Base-by-base conservation (phyloP, 2,113 vertebrate genomes). In the Hydropotes inermis region DNA sequence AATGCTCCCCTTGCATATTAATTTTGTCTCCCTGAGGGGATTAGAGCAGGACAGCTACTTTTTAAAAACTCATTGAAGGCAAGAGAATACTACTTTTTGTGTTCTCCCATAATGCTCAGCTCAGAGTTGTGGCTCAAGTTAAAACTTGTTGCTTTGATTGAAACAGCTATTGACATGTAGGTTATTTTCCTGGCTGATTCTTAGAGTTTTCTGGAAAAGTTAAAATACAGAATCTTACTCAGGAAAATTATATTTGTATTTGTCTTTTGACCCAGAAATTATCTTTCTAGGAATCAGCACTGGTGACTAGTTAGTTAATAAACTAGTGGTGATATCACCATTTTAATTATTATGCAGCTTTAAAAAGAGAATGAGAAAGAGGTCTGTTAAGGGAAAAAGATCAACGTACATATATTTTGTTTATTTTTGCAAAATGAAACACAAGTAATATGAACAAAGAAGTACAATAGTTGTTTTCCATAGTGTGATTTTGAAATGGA, bases 361-460 rank as follows among this genome's bases (percentile, higher is more conserved):
- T 82, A 16, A 70, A 83, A 43, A 82, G 74, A 84, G n/a, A 89
- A 85, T 60, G 15, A 90, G 70, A 54, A 55, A 45, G 10, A 87
- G 33, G 5, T 43, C 33, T 55, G 27, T 23, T 67, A 85, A 39
- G 57, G 9, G 39, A 64, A 79, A 47, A n/a, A 87, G 76, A 82
- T 57, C 30, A 36, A 60, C 9, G 17, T 81, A 12, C 47, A 10
- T 89, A 30, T 55, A 33, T 84, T 82, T 81, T 91, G 33, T 15
- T 96, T 88, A 57, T 67, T 95, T 94, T 95, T 89, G n/a, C 52
- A 78, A 55, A 88, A 92, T 39, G 19, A 78, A 97, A 67, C 15
- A 76, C 47, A 19, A 6, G 36, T 33, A 78, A 7, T 64, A 43
- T 61, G 76, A 87, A 84, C 2, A 39, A 50, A 25, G 47, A 83